Conservation (phyloP, 2,888 invertebrate species). For the Ferrisia virgata region DNA sequence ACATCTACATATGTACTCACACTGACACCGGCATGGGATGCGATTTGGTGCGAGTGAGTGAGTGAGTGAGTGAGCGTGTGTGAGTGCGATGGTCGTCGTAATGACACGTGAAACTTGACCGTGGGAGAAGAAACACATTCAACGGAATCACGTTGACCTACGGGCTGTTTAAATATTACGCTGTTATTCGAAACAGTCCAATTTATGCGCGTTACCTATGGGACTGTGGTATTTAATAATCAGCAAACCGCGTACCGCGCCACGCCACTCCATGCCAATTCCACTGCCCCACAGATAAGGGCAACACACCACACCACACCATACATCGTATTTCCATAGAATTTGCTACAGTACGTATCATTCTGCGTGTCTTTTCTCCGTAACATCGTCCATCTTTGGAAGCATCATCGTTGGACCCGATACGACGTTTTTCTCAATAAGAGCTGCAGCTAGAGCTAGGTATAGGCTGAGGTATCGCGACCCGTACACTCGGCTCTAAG, state of each 20-base stretch:
- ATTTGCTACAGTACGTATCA: too few relatives aligned
- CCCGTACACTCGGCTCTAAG: background rate
- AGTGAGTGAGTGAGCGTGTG: too few relatives aligned
- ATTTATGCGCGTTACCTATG: constrained; percentile 33
- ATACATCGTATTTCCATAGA: too few relatives aligned
- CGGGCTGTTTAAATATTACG: constrained; percentile 34
- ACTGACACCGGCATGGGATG: too few relatives aligned
- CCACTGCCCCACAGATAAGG: background rate
- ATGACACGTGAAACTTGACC: constrained; percentile 46
- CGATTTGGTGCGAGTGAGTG: too few relatives aligned
- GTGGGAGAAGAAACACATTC: constrained; percentile 42
- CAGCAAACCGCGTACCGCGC: background rate
- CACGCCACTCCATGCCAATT: background rate
- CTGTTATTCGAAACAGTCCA: constrained; percentile 29
- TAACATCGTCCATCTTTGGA: background rate
- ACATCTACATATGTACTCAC: too few relatives aligned
- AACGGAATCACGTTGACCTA: constrained; percentile 45
- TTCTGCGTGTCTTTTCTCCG: too few relatives aligned
- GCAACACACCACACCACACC: background rate
- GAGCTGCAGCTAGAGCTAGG: too few relatives aligned
- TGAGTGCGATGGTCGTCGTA: constrained; percentile 19
- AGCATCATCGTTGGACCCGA: background rate
- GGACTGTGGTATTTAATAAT: constrained; percentile 23
- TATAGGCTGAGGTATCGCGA: background rate
- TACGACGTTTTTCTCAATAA: background rate